Evolutionary conservation across 2,797 vertebrate species (phyloP).

Genomic region (Cephalopachus bancanus): DNA sequence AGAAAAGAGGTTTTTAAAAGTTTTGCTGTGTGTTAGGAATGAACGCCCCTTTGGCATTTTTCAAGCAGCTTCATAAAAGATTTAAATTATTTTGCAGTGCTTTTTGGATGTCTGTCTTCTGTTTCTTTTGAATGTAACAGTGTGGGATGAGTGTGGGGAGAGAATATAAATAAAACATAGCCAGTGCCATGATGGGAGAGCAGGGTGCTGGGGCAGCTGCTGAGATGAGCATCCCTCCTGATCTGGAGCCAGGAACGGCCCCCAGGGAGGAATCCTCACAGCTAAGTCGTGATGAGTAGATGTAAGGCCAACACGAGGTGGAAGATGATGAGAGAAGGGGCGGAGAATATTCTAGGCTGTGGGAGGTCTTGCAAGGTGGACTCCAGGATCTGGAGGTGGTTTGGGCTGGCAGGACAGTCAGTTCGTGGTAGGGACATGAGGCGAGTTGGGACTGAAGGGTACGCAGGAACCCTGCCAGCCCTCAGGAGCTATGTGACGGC

Average conservation of each 20-base stretch:
- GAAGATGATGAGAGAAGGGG: neutral
- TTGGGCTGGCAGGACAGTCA: neutral
- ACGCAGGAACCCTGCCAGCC: neutral
- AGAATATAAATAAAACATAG: neutral
- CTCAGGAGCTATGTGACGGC: neutral
- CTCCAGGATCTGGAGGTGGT: neutral
- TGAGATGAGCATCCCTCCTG: neutral
- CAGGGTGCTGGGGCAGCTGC: neutral
- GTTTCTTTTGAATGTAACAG: neutral
- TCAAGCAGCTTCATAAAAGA: slow-evolving; percentile 45
- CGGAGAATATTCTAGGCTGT: neutral
- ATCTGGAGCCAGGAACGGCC: neutral
- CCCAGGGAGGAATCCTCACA: neutral
- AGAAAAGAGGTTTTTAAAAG: neutral
- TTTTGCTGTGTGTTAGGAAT: neutral
- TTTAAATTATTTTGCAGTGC: slow-evolving; percentile 58
- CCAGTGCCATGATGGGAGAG: neutral
- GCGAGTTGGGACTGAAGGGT: neutral
- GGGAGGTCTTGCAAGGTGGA: neutral
- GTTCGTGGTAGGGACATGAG: fast-evolving
- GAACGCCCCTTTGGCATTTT: slow-evolving; percentile 62
- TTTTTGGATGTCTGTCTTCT: slow-evolving; percentile 15
- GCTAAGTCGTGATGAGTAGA: fast-evolving
- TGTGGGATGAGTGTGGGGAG: neutral
- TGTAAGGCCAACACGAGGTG: neutral